A percentile compares a stretch with the other conserved stretches of the same genome.
Evolutionary conservation across 2,113 vertebrate species (phyloP).

Genomic region (Pungitius pungitius): DNA sequence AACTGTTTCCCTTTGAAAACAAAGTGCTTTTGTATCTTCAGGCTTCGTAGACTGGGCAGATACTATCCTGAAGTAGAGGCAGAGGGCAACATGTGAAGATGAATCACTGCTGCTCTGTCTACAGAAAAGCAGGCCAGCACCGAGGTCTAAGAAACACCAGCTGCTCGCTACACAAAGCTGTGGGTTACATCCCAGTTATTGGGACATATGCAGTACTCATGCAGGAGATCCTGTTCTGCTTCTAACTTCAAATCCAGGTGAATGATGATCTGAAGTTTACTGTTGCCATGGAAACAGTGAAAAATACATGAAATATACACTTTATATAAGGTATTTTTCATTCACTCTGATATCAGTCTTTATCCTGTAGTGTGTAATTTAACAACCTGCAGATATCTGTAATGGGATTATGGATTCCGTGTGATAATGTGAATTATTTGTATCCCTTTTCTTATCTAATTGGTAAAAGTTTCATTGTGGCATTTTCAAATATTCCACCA

Average conservation of each 20-base stretch:
- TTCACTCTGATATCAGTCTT: background rate
- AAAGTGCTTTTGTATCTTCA: slow-evolving; percentile 37
- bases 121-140: slow-evolving; percentile 31
- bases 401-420: background rate
- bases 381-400: background rate
- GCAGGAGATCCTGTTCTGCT: background rate
- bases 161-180: slow-evolving; percentile 53
- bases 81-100: slow-evolving; percentile 64
- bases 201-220: slow-evolving; percentile 14
- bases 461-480: slow-evolving; percentile 32
- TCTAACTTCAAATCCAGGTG: slow-evolving; percentile 21
- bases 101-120: slow-evolving; percentile 50
- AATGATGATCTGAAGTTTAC: slow-evolving; percentile 25
- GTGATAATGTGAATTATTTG: background rate
- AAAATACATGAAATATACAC: background rate
- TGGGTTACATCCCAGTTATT: slow-evolving; percentile 48
- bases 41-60: slow-evolving; percentile 26
- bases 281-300: slow-evolving; percentile 47
- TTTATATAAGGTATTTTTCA: slow-evolving; percentile 1
- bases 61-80: slow-evolving; percentile 42
- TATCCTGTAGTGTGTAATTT: background rate
- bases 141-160: slow-evolving; percentile 51
- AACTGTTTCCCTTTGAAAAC: slow-evolving; percentile 35
- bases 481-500: slow-evolving; percentile 56
- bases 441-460: slow-evolving; percentile 11